A percentile compares a stretch with the other conserved stretches of the same genome.
Evolutionary conservation across 2,113 vertebrate species (phyloP).

Genomic region (Muntiacus reevesi): DNA sequence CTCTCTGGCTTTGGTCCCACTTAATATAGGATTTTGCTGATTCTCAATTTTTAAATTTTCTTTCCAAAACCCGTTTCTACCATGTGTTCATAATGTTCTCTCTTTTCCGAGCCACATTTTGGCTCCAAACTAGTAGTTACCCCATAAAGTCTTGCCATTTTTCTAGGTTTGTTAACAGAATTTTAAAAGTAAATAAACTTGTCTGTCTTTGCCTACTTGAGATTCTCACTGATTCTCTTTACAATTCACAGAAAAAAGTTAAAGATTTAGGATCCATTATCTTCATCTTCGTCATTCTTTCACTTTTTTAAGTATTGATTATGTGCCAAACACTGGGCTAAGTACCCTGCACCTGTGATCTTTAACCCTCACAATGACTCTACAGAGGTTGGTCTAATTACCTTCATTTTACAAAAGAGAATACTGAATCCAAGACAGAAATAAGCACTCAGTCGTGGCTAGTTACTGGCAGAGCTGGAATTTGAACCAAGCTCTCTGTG

Average conservation of each 20-base stretch:
- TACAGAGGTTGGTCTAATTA: not conserved
- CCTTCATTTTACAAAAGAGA: not conserved
- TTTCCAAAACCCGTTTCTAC: constrained; percentile 6
- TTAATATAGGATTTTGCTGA: not conserved
- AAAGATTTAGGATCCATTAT: not conserved
- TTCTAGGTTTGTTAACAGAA: constrained; percentile 15
- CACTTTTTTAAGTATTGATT: not conserved
- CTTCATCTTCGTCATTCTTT: not conserved
- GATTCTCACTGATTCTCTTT: not conserved
- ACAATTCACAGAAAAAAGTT: not conserved
- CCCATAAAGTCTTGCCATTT: constrained; percentile 14
- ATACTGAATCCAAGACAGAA: not conserved
- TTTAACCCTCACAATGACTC: not conserved
- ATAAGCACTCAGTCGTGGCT: not conserved
- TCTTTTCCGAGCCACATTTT: constrained; percentile 36
- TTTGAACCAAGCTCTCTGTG: not conserved
- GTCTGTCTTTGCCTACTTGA: not conserved
- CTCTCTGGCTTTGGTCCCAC: not conserved
- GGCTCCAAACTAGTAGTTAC: constrained; percentile 4
- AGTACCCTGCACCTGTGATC: not conserved
- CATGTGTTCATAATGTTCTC: not conserved
- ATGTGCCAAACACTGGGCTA: not conserved
- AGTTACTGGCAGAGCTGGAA: not conserved
- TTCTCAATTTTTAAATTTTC: not conserved
- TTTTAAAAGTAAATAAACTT: constrained; percentile 29